These are phyloP conservation scores for Diploscapter pachys DNA, from an alignment of 1,140 invertebrate genomes.

Conservation along the genomic window DNA sequence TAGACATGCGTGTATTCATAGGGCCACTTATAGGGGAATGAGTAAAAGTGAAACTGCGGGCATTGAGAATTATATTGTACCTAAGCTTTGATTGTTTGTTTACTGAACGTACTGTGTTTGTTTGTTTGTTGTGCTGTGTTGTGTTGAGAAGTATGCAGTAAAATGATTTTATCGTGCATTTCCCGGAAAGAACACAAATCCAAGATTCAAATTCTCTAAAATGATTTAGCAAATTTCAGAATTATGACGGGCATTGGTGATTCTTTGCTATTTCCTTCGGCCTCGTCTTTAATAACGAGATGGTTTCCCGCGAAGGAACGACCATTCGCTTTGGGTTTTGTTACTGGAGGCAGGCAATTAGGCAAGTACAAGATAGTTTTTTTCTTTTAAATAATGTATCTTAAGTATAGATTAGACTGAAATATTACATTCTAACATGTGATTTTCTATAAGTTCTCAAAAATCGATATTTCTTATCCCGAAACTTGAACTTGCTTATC, in stretches of 20 bases:
- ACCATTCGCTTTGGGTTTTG: conserved; percentile 53
- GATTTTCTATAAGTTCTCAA: not conserved
- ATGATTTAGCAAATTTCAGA: conserved; percentile 33
- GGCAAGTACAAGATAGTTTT: conserved; percentile 31
- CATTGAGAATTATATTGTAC: too few relatives aligned
- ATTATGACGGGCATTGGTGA: conserved; percentile 55
- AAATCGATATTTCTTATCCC: not conserved
- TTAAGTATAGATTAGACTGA: not conserved
- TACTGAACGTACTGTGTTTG: too few relatives aligned
- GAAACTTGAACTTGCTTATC: not conserved
- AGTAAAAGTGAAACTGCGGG: too few relatives aligned
- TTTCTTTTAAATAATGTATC: not conserved
- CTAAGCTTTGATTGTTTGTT: too few relatives aligned
- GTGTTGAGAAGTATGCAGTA: too few relatives aligned
- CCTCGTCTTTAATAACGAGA: conserved; percentile 54
- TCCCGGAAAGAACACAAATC: too few relatives aligned
- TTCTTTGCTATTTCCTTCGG: conserved; percentile 49
- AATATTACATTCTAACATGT: not conserved
- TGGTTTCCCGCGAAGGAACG: conserved; percentile 58
- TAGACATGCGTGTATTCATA: too few relatives aligned
- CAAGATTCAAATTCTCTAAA: too few relatives aligned
- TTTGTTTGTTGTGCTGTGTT: too few relatives aligned
- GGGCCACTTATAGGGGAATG: too few relatives aligned
- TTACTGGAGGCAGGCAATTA: conserved; percentile 56
- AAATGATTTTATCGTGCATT: too few relatives aligned